Base-by-base conservation (phyloP, 2,888 invertebrate species). In the Protophormia terraenovae region DNA sequence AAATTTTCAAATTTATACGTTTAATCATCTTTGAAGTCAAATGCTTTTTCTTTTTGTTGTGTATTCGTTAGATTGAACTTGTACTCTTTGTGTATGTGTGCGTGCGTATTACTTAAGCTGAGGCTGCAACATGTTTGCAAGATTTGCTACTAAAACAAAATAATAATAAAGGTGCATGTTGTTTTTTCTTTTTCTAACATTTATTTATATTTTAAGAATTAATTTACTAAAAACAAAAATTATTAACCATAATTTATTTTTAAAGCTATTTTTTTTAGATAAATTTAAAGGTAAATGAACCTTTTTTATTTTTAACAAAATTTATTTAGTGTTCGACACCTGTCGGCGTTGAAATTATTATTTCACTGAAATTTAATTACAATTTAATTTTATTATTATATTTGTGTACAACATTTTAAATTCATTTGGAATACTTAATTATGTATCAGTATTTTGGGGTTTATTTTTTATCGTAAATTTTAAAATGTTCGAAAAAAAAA, bases 61-160 rank as follows among this genome's bases (percentile, higher is more conserved):
- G 71, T 72, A 53, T 66, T 62, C 50, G 38, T 78, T 38, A 62
- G 38, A 71, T 71, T 62, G 60, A 53, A 47, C 35, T 80, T 77
- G 77, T 83, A 80, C 55, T 71, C 58, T 27, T 50, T 83, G 32
- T 77, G 53, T n/a, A 16, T 12, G 32, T 55, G 45, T 29, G 58
- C 14, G 38, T 27, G 71, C 58, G 16, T 60, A 22, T 66, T 64
- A 53, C 64, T 53, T 64, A n/a, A 64, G n/a, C 50, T 55, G 77
- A 69, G 47, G 38, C 69, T 71, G 69, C 78, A 27, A 47, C 69
- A 62, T 27, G n/a, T 35, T 47, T 78, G 69, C 69, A 69, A 78
- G 10, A 35, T 64, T 50, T 47, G 3, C 58, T 82, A 76, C 77
- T 82, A 82, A 77, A n/a, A 32, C 7, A 60, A 81, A 55, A n/a